Conservation (phyloP, 37 sponge, comb jelly and placozoan species). For the Geodia barretti region DNA sequence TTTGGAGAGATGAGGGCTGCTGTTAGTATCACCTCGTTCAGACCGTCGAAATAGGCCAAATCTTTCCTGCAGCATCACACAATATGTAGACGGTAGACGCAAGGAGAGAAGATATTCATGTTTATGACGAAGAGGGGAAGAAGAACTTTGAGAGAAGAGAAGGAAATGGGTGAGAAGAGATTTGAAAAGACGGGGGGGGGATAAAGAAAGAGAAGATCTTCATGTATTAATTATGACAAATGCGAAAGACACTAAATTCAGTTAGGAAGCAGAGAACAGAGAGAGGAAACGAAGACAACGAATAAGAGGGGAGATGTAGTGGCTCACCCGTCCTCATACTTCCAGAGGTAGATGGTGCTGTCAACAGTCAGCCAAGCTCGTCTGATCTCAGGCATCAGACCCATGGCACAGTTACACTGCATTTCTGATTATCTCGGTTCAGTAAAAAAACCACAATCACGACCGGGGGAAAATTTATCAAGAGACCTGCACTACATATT, state of each 20-base stretch:
- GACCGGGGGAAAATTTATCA: neutral
- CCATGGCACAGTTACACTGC: slow-evolving; percentile 97
- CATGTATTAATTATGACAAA: too few species aligned
- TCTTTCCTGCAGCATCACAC: slow-evolving; percentile 76
- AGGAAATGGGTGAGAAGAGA: neutral
- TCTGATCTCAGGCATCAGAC: slow-evolving; percentile 86
- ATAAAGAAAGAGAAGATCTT: too few species aligned
- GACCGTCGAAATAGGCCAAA: slow-evolving; percentile 97
- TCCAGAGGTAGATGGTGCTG: slow-evolving; percentile 94
- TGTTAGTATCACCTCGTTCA: slow-evolving; percentile 90
- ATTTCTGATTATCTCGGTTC: too few species aligned
- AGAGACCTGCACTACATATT: too few species aligned
- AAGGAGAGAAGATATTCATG: too few species aligned
- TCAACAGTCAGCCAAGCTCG: slow-evolving; percentile 97
- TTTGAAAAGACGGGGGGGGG: neutral
- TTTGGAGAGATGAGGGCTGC: slow-evolving; percentile 89
- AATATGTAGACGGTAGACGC: neutral
- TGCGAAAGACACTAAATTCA: too few species aligned
- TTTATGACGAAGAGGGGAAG: neutral
- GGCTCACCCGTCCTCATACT: slow-evolving; percentile 89
- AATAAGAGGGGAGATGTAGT: too few species aligned
- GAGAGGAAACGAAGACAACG: neutral
- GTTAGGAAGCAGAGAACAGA: neutral
- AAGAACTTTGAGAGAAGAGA: neutral
- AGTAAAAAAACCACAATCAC: neutral